Conservation (phyloP, 2,888 invertebrate genomes). For the Orchestes rusci region DNA sequence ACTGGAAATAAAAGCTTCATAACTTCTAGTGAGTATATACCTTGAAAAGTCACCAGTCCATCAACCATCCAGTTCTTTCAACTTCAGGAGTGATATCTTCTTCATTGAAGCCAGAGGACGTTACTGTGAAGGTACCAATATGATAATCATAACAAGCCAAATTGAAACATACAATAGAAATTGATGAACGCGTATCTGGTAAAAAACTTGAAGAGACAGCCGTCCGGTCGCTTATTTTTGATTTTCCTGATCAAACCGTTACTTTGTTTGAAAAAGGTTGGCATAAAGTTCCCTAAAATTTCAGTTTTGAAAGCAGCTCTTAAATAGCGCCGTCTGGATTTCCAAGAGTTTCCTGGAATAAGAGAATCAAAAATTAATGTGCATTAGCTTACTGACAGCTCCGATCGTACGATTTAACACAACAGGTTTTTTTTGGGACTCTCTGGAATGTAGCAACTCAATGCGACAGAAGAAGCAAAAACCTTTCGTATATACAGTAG, state of each 20-base stretch:
- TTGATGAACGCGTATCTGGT: constrained; percentile 5
- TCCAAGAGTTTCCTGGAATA: no score
- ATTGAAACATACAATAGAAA: constrained; percentile 1
- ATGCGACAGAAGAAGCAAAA: no score
- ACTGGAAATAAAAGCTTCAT: no score
- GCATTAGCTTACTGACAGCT: no score
- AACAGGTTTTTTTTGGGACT: no score
- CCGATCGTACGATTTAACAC: no score
- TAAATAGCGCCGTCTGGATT: constrained; percentile 4
- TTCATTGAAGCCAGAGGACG: not conserved
- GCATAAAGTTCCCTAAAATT: not conserved
- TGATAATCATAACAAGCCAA: not conserved
- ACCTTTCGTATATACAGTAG: no score
- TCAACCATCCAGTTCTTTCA: not conserved
- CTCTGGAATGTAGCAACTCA: no score
- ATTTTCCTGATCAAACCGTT: constrained; percentile 1
- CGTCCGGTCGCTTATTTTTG: not conserved
- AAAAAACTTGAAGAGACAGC: constrained; percentile 9
- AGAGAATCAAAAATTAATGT: no score
- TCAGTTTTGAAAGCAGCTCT: constrained; percentile 7
- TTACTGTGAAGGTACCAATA: not conserved
- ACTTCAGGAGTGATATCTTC: not conserved
- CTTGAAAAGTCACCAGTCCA: not conserved
- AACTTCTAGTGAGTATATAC: no score
- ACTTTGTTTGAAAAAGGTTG: constrained; percentile 7